A percentile compares a stretch with the other conserved stretches of the same genome.
Evolutionary conservation across 2,113 vertebrate genomes (phyloP).

Genomic region (Pelobates fuscus): DNA sequence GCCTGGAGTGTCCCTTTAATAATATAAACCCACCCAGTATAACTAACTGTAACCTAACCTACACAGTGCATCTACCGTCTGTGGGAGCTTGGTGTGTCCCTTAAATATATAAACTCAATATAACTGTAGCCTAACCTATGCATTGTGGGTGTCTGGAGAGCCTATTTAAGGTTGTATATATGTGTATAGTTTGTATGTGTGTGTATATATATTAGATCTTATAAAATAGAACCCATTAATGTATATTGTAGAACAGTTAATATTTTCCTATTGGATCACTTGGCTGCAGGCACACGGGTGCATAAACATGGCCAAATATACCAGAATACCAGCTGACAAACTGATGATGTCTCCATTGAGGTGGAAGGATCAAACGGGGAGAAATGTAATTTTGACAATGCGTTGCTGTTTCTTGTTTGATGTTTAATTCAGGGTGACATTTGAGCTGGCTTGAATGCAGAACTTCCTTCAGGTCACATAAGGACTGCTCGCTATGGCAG

Average conservation of each 20-base stretch:
- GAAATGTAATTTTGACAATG: constrained; percentile 26
- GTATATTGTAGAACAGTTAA: background rate
- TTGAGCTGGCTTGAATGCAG: constrained; percentile 14
- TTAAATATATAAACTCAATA: too few relatives aligned
- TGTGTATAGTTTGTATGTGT: too few relatives aligned
- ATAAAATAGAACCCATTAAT: too few relatives aligned
- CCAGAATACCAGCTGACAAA: constrained; percentile 29
- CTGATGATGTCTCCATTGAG: constrained; percentile 39
- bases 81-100: too few relatives aligned
- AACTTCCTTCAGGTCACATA: constrained; percentile 16
- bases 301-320: constrained; percentile 23
- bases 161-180: too few relatives aligned
- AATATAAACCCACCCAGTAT: too few relatives aligned
- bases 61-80: too few relatives aligned
- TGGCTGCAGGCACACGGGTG: constrained; percentile 16
- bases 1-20: too few relatives aligned
- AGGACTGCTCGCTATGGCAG: constrained; percentile 9
- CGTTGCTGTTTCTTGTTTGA: constrained; percentile 37
- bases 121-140: too few relatives aligned
- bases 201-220: too few relatives aligned
- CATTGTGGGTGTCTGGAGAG: too few relatives aligned
- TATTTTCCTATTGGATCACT: constrained; percentile 5
- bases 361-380: constrained; percentile 35
- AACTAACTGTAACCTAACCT: too few relatives aligned
- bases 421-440: constrained; percentile 17